Percentiles rank a stretch among this genome's conserved stretches.
phyloP scores from a whole-genome alignment of 2,113 vertebrate genomes.

The Rhinolophus sinicus region DNA sequence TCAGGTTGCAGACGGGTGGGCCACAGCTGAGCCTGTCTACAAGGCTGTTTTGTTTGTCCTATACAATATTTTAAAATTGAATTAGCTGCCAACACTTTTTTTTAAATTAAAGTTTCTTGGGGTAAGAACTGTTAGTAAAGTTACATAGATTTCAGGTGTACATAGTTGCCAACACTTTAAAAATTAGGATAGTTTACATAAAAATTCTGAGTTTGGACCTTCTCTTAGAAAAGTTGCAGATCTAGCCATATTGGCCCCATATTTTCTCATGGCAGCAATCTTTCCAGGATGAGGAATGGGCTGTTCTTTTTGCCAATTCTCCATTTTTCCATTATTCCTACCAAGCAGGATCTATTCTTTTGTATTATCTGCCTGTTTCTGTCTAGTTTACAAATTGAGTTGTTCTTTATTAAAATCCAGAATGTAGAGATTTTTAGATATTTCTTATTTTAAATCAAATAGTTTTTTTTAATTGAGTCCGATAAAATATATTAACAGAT shows the following conservation, averaged over 20 bases:
- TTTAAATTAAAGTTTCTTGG: no score
- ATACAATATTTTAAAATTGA: not conserved
- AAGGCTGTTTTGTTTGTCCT: not conserved
- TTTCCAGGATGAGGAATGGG: not conserved
- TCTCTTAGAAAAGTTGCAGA: not conserved
- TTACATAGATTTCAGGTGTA: no score
- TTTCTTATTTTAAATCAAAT: constrained; percentile 43
- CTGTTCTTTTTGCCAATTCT: not conserved
- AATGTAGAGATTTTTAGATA: not conserved
- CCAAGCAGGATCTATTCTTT: not conserved
- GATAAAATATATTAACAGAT: constrained; percentile 15
- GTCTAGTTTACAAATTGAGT: not conserved
- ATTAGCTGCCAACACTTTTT: not conserved
- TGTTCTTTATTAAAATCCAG: constrained; percentile 16
- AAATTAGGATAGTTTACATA: not conserved
- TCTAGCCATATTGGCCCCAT: not conserved
- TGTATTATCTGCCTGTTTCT: not conserved
- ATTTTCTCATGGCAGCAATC: not conserved
- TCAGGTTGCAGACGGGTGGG: not conserved
- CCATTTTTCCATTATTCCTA: not conserved
- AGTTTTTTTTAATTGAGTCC: constrained; percentile 2
- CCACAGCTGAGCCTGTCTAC: not conserved
- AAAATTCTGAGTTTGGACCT: not conserved
- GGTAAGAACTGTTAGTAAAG: no score
- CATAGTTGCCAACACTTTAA: not conserved